Conservation (phyloP, 2,113 vertebrate species). For the Oncorhynchus mykiss region DNA sequence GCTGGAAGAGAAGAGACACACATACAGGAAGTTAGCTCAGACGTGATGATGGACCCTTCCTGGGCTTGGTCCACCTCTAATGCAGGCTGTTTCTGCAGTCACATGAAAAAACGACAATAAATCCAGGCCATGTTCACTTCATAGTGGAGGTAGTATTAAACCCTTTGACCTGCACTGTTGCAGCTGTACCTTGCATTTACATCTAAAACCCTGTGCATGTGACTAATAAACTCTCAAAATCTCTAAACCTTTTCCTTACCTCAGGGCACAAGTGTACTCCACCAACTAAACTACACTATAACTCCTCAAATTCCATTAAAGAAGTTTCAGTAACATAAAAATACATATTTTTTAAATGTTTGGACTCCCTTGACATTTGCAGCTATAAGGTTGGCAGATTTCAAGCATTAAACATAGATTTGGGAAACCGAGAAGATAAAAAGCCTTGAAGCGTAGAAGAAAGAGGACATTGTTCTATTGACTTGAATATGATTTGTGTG, state of each 20-base stretch:
- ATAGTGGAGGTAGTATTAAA: not conserved
- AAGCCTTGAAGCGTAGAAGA: constrained; percentile 7
- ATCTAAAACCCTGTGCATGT: too few relatives aligned
- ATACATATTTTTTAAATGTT: not conserved
- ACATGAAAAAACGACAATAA: not conserved
- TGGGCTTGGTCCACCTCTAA: not conserved
- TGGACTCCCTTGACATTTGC: not conserved
- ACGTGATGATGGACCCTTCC: constrained; percentile 18
- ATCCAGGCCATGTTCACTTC: not conserved
- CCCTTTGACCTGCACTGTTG: not conserved
- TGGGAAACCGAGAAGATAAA: not conserved
- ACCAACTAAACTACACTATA: not conserved
- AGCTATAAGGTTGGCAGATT: not conserved
- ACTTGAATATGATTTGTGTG: too few relatives aligned
- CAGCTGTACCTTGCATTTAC: too few relatives aligned
- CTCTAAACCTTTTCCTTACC: not conserved
- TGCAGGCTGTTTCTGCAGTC: not conserved
- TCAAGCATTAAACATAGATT: not conserved
- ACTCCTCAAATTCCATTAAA: constrained; percentile 1
- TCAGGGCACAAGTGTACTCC: not conserved
- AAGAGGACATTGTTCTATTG: too few relatives aligned
- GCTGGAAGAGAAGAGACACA: constrained; percentile 68
- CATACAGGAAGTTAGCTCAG: constrained; percentile 16
- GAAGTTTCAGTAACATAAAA: not conserved
- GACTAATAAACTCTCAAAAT: too few relatives aligned